Evolutionary conservation across 2,113 vertebrate species (phyloP), one percentile per base, ranked within the genome.

Genomic region (Microcebus tavaratra): DNA sequence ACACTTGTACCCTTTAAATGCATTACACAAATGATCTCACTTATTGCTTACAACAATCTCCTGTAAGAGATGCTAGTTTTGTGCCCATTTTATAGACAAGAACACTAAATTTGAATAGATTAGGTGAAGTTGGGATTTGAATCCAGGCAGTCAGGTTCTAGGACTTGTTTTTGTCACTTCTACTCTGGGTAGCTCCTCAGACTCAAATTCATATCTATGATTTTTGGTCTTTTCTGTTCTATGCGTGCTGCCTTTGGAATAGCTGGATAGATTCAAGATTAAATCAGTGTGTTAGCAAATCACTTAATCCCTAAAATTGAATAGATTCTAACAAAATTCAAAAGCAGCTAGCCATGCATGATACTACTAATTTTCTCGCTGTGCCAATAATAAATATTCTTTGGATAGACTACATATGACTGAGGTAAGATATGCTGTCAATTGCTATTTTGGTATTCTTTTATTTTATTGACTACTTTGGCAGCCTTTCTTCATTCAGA

Each of bases 381-480:
- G 27, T 45, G 39, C 5, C 39, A 50, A 8, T 82, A 82, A 72
- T 61, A 95, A 90, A 57, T 72, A 50, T 75, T 95, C 48, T 70
- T 45, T 8, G 8, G 85, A 70, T 1, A 79, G 39, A 76, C 34
- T 92, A 34, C 3, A 27, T 55, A 20, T 63, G 63, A 79, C 65
- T 88, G 76, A 72, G 31, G 90, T 91, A 36, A 94, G 79, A 67
- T 34, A n/a, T 39, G 34, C 95, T 36, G 39, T 7, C 75, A 17
- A 68, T 36, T 86, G 82, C 94, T 89, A 83, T 92, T 65, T 78
- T 34, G 34, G 0, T 93, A 57, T 85, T 96, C 57, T 97, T 96
- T 97, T 85, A 5, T 50, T 96, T 96, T 48, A 82, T 68, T 95
- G 75, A 79, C 61, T 68, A 48, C 50, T 36, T 34, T 76, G 17